Conservation (phyloP, 2,113 vertebrate genomes). For the Callopanchax toddi region DNA sequence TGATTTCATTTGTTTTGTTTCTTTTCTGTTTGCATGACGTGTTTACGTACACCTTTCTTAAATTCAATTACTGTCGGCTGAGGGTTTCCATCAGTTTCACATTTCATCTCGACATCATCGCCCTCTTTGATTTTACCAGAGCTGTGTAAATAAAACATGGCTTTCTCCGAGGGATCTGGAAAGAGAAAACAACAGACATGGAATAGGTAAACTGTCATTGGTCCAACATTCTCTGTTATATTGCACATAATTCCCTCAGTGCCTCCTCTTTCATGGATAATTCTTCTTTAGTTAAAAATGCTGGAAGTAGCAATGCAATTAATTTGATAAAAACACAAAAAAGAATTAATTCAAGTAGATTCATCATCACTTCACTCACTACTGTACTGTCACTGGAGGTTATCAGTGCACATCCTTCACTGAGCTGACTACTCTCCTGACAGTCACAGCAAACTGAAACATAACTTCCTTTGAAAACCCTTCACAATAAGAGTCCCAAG, state of each 20-base stretch:
- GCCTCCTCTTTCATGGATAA: constrained; percentile 7
- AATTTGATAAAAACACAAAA: too few species aligned
- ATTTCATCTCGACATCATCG: constrained; percentile 81
- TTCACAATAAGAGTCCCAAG: too few species aligned
- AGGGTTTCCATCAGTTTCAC: constrained; percentile 85
- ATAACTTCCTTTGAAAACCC: too few species aligned
- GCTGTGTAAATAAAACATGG: constrained; percentile 76
- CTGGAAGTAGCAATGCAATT: too few species aligned
- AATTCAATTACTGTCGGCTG: constrained; percentile 78
- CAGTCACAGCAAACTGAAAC: too few species aligned
- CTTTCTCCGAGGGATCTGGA: constrained; percentile 85
- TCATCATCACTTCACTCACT: too few species aligned
- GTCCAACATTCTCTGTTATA: constrained; percentile 16
- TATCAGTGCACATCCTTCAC: too few species aligned
- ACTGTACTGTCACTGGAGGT: too few species aligned
- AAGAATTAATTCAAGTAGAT: too few species aligned
- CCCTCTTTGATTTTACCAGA: constrained; percentile 82
- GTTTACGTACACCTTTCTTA: constrained; percentile 66
- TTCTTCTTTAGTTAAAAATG: neutral
- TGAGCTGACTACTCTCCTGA: too few species aligned
- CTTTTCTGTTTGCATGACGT: neutral
- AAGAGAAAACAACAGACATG: constrained; percentile 34
- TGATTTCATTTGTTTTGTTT: too few species aligned
- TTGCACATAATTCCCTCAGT: constrained; percentile 15
- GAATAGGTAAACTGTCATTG: constrained; percentile 31